Percentiles rank a stretch among this genome's conserved stretches.
Evolutionary conservation across 2,797 vertebrate species (phyloP).

Genomic region (Rhynchonycteris naso): DNA sequence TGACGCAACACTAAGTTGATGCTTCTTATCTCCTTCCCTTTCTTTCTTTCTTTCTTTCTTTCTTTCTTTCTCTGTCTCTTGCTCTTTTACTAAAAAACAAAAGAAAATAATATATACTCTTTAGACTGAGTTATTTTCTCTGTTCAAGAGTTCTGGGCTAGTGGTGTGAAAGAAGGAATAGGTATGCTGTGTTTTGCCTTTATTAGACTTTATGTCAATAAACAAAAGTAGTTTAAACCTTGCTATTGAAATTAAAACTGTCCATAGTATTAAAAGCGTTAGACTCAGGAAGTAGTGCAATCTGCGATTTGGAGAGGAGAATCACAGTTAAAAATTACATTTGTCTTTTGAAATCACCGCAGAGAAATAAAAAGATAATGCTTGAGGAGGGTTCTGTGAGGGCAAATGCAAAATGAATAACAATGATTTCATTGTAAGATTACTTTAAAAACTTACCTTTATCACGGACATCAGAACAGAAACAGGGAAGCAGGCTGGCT

Average conservation of each 20-base stretch:
- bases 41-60: too few species aligned
- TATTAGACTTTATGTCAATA: background rate
- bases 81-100: too few species aligned
- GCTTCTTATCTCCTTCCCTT: too few species aligned
- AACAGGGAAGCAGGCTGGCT: background rate
- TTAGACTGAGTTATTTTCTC: background rate
- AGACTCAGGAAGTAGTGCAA: background rate
- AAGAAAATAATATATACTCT: background rate
- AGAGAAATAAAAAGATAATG: background rate
- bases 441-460: background rate
- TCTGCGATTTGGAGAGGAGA: background rate
- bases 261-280: background rate
- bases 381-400: background rate
- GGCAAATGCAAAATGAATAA: background rate
- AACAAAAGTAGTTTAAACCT: background rate
- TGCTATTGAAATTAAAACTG: background rate
- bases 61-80: too few species aligned
- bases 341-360: background rate
- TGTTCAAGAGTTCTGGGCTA: background rate
- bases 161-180: background rate
- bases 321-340: background rate
- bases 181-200: background rate
- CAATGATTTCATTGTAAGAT: background rate
- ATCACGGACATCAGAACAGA: background rate
- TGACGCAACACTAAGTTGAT: too few species aligned